phyloP scores from a whole-genome alignment of 2,888 invertebrate genomes.

The Germaria angustata region DNA sequence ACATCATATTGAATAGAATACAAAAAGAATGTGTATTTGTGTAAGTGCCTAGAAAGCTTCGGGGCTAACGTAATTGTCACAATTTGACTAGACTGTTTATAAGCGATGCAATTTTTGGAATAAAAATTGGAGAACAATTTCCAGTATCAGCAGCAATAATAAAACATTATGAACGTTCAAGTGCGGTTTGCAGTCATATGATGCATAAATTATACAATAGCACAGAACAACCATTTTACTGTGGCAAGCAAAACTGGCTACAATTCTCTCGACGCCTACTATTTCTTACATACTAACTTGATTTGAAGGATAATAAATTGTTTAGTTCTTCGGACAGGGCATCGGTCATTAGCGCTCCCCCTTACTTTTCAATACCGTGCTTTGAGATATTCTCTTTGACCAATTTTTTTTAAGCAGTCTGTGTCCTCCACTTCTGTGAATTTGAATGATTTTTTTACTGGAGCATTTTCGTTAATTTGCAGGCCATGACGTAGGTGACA shows the following conservation, averaged over 20 bases:
- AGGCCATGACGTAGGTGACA: no score
- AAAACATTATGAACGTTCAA: conserved; percentile 19
- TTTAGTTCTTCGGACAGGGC: no score
- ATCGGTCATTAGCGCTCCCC: no score
- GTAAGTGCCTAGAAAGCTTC: conserved; percentile 10
- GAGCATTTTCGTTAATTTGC: no score
- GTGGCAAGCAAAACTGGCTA: not conserved
- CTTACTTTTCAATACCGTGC: no score
- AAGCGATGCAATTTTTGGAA: conserved; percentile 44
- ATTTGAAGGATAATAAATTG: no score
- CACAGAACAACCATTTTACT: not conserved
- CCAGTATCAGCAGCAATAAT: not conserved
- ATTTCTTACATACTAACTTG: no score
- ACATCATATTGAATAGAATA: not conserved
- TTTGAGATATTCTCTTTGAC: no score
- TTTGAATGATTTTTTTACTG: no score
- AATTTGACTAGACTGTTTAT: conserved; percentile 39
- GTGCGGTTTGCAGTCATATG: not conserved
- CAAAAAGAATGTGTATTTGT: not conserved
- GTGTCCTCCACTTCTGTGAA: no score
- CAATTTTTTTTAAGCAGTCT: no score
- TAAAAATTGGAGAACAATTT: not conserved
- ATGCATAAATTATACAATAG: not conserved
- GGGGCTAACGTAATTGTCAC: conserved; percentile 40
- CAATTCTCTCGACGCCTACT: no score